Base-by-base conservation (phyloP, 2,888 invertebrate species). In the Drosophila percnosoma region DNA sequence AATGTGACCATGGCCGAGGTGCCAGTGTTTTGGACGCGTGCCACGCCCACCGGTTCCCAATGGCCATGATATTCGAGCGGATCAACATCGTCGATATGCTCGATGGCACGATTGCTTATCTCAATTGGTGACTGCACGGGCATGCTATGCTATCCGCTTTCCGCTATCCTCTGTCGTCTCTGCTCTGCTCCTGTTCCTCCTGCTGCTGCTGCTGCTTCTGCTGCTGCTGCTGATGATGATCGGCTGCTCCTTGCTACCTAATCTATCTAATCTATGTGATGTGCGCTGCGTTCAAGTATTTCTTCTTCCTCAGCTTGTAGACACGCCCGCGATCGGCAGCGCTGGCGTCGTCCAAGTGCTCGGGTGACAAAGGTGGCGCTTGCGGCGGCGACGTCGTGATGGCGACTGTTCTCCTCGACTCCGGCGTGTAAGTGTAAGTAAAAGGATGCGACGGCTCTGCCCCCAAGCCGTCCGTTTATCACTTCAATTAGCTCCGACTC, bases 1-100 rank as follows among this genome's bases (percentile, higher is more conserved):
- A 96, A 95, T 42, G 95, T 95, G 81, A 95, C 95, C 74, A 96
- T 95, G 94, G 94, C 93, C 48, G 93, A 93, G 52, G 92, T 92
- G 69, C 93, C 93, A 0, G 93, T 93, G 69, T 93, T 93, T 48
- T 91, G 91, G 4, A 93, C 91, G 34, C 92, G 91, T 11, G 93
- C 93, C 33, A 92, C 89, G 11, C 93, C 93, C 49, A 93, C 92
- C 33, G 92, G 92, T 73, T 93, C 93, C 93, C 93, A 93, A 74
- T 93, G 93, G 13, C 93, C 93, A 78, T 93, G 92, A 80, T 92
- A 93, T 68, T 93, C 93, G 53, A 93, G 83, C 42, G 93, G 92
- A 86, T 92, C 92, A 54, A 92, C 92, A 88, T 93, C 93, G 76
- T 93, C 93, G 57, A 91, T 90, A 77, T 93, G 92, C 82, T 92